Conservation (phyloP, 2,888 invertebrate genomes). For the Athetis lepigone region DNA sequence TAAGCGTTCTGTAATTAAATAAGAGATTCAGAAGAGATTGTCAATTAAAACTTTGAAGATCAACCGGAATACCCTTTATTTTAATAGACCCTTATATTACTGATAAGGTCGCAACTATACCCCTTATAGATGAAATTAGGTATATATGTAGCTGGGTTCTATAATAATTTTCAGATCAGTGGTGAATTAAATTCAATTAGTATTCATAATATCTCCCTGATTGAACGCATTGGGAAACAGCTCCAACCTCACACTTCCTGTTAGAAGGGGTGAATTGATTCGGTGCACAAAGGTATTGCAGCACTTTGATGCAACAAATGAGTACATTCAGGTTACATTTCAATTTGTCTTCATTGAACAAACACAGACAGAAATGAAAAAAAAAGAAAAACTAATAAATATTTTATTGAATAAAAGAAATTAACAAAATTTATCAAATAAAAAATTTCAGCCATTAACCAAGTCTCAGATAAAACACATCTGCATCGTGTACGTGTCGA, state of each 20-base stretch:
- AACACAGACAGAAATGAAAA: too few relatives aligned
- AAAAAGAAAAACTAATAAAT: too few relatives aligned
- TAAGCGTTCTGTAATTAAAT: constrained; percentile 26
- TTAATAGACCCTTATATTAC: constrained; percentile 4
- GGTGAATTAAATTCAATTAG: constrained; percentile 39
- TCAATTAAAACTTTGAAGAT: constrained; percentile 41
- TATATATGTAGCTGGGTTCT: not conserved
- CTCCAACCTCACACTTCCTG: constrained; percentile 26
- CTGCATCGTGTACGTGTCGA: not conserved
- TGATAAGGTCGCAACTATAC: not conserved
- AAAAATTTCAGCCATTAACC: not conserved
- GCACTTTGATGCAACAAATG: constrained; percentile 7
- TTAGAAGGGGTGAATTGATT: constrained; percentile 36
- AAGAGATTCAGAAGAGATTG: constrained; percentile 18
- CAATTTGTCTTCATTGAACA: too few relatives aligned
- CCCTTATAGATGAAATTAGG: not conserved
- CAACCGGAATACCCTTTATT: constrained; percentile 26
- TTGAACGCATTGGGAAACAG: constrained; percentile 25
- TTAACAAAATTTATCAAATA: not conserved
- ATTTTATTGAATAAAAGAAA: not conserved
- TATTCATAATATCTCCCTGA: constrained; percentile 32
- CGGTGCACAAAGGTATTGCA: constrained; percentile 14
- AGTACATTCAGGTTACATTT: too few relatives aligned
- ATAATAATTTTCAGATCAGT: constrained; percentile 24
- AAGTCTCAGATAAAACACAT: not conserved